Conservation (phyloP, 2,888 invertebrate species). For the Tiphia femorata region DNA sequence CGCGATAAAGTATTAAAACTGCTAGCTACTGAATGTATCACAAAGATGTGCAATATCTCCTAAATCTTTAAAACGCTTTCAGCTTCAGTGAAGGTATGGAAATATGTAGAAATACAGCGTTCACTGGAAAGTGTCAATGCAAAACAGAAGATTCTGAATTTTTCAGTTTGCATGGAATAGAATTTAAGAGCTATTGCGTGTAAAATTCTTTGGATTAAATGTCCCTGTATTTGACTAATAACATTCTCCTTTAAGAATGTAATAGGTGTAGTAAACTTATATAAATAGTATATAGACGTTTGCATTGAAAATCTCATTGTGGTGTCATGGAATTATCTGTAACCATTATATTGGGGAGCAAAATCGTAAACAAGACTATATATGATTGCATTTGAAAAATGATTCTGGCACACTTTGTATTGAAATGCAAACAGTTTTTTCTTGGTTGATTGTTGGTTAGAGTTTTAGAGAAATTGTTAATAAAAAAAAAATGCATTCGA, state of each 20-base stretch:
- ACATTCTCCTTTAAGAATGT: not conserved
- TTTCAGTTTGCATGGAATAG: not conserved
- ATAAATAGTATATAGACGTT: not conserved
- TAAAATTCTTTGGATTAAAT: conserved; percentile 1
- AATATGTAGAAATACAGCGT: too few relatives aligned
- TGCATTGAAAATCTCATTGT: not conserved
- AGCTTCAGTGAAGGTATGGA: too few relatives aligned
- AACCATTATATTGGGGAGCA: not conserved
- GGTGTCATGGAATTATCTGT: not conserved
- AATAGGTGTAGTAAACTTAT: not conserved
- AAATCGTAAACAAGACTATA: not conserved
- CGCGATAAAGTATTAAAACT: too few relatives aligned
- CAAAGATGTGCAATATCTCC: conserved; percentile 28
- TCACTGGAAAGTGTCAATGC: too few relatives aligned
- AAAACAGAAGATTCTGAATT: too few relatives aligned
- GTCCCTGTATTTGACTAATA: not conserved
- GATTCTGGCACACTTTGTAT: too few relatives aligned
- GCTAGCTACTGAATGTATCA: conserved; percentile 20
- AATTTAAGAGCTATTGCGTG: not conserved
- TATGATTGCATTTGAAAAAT: too few relatives aligned
- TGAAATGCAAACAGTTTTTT: too few relatives aligned
- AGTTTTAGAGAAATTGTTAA: too few relatives aligned
- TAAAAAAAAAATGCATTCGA: conserved; percentile 6
- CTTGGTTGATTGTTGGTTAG: too few relatives aligned
- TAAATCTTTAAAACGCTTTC: not conserved